Evolutionary conservation across 2,113 vertebrate species (phyloP).

Genomic region (Bos indicus): DNA sequence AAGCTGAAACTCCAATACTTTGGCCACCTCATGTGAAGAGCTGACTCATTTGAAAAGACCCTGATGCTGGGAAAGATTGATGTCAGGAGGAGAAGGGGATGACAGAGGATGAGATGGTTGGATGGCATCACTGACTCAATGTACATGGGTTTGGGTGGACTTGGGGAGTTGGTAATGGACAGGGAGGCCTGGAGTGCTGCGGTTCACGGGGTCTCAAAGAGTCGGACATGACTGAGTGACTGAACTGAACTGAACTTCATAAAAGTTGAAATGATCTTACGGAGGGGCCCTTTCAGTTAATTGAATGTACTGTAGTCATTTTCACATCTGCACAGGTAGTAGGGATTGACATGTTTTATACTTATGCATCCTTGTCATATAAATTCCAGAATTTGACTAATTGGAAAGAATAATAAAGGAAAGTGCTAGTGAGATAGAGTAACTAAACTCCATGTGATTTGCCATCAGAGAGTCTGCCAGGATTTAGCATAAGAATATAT

Average conservation of each 20-base stretch:
- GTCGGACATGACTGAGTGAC: rapidly evolving
- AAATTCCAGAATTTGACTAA: neutral
- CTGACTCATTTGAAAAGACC: neutral
- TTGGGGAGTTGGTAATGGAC: neutral
- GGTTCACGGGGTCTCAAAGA: rapidly evolving
- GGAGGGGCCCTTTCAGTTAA: neutral
- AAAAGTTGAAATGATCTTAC: neutral
- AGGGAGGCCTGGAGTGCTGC: neutral
- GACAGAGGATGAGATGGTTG: neutral
- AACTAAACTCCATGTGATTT: neutral
- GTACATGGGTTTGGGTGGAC: neutral
- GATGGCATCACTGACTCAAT: neutral
- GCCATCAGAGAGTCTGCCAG: neutral
- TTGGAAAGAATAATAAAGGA: neutral
- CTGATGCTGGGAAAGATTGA: neutral
- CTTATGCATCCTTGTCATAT: neutral
- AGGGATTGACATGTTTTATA: neutral
- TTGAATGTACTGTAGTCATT: neutral
- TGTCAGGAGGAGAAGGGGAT: neutral
- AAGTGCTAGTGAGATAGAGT: neutral
- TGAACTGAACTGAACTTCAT: neutral
- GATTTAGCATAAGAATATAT: neutral
- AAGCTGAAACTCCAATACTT: neutral
- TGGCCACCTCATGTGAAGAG: rapidly evolving
- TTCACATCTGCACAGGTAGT: neutral